These are phyloP conservation scores for Triops longicaudatus DNA, from an alignment of 1,140 invertebrate genomes.

Conservation along the genomic window DNA sequence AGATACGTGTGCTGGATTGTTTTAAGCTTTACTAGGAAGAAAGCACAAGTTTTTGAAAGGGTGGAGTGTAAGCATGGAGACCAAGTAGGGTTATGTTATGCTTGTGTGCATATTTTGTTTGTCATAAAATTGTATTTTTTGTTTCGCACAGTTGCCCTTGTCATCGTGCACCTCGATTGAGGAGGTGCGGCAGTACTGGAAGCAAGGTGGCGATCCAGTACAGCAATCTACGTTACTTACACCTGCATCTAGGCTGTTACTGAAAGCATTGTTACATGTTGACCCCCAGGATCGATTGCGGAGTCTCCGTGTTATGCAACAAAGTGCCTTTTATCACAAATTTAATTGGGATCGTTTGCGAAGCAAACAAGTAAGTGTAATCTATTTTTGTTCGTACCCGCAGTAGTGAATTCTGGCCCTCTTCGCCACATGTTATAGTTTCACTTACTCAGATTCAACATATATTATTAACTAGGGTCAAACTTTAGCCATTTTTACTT, in stretches of 20 bases:
- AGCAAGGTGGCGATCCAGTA: background rate
- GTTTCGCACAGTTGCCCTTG: background rate
- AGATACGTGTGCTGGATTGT: no score
- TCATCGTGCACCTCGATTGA: background rate
- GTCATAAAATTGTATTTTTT: background rate
- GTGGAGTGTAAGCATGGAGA: no score
- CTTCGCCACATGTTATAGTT: background rate
- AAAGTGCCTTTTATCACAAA: constrained; percentile 44
- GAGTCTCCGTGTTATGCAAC: constrained; percentile 41
- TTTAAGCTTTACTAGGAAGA: no score
- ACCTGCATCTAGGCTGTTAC: constrained; percentile 38
- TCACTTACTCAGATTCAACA: background rate
- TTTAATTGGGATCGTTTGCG: constrained; percentile 43
- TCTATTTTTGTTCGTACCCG: background rate
- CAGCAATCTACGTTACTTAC: background rate
- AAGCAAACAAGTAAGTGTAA: constrained; percentile 36
- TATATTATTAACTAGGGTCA: no score
- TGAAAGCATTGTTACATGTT: constrained; percentile 40
- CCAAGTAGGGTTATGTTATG: no score
- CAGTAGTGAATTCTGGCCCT: background rate
- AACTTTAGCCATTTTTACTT: no score
- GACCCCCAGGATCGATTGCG: constrained; percentile 41
- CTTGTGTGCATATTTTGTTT: no score
- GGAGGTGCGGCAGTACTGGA: background rate
- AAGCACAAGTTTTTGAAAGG: no score